Percentiles rank a stretch among this genome's conserved stretches.
Evolutionary conservation across 2,113 vertebrate species (phyloP).

Genomic region (Cheilinus undulatus): DNA sequence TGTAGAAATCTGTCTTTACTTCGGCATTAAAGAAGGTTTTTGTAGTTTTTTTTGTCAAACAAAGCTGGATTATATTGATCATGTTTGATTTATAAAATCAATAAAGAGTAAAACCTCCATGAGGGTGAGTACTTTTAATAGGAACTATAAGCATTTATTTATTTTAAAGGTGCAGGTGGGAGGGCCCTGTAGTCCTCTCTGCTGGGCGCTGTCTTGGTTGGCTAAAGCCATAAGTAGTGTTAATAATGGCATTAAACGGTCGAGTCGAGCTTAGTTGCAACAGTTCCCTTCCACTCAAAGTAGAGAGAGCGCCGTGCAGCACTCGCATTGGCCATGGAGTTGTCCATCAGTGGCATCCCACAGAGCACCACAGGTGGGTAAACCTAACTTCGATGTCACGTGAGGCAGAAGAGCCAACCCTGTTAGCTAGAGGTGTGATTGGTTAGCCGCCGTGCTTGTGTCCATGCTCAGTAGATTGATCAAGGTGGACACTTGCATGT

Average conservation of each 20-base stretch:
- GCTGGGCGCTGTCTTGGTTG: slow-evolving; percentile 73
- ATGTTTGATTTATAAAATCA: no score
- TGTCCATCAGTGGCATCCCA: slow-evolving; percentile 73
- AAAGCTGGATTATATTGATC: no score
- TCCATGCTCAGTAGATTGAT: slow-evolving; percentile 63
- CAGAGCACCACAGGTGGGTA: slow-evolving; percentile 82
- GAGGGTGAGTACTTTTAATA: no score
- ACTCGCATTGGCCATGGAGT: slow-evolving; percentile 78
- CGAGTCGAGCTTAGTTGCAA: slow-evolving; percentile 58
- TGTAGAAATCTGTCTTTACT: no score
- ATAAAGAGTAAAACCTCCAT: no score
- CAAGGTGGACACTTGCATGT: slow-evolving; percentile 39
- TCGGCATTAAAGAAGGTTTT: no score
- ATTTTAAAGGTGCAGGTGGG: slow-evolving; percentile 65
- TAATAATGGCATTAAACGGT: slow-evolving; percentile 81
- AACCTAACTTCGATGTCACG: slow-evolving; percentile 52
- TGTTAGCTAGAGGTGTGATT: slow-evolving; percentile 35
- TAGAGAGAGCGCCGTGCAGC: slow-evolving; percentile 58
- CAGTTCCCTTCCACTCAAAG: slow-evolving; percentile 72
- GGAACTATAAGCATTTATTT: no score
- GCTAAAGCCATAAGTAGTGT: slow-evolving; percentile 79
- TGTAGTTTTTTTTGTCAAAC: no score
- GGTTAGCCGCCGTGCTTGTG: slow-evolving; percentile 27
- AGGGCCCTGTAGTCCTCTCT: slow-evolving; percentile 60
- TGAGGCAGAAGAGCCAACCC: slow-evolving; percentile 52